Conservation (phyloP, 2,888 invertebrate genomes). For the Apamea sordens region DNA sequence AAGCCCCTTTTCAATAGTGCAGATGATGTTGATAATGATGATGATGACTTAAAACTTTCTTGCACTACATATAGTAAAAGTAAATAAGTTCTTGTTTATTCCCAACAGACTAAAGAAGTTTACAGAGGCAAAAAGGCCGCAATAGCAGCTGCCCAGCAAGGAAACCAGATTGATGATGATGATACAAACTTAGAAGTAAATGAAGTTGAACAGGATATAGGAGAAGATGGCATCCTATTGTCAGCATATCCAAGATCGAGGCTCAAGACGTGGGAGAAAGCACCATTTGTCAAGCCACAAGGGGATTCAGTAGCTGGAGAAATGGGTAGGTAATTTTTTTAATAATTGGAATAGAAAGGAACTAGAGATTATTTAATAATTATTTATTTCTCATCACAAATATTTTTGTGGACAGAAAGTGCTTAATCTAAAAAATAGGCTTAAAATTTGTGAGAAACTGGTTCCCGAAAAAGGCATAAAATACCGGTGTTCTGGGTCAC, state of each 20-base stretch:
- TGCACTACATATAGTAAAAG: neutral
- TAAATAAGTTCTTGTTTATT: conserved; percentile 7
- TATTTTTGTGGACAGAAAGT: neutral
- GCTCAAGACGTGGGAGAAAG: conserved; percentile 93
- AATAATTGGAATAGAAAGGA: neutral
- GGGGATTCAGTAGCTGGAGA: conserved; percentile 95
- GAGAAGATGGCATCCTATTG: conserved; percentile 80
- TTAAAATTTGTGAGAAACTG: neutral
- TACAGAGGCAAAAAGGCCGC: conserved; percentile 86
- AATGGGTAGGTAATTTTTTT: conserved; percentile 91
- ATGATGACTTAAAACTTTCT: no score
- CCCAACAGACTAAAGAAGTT: conserved; percentile 71
- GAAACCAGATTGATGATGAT: conserved; percentile 77
- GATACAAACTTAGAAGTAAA: conserved; percentile 83
- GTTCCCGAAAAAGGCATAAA: neutral
- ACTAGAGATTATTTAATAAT: neutral
- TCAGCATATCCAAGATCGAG: conserved; percentile 80
- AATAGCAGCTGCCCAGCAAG: conserved; percentile 83
- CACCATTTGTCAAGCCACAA: conserved; percentile 92
- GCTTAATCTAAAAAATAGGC: neutral
- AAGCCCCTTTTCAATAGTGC: neutral
- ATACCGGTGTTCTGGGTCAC: neutral
- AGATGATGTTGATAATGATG: neutral
- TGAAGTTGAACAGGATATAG: conserved; percentile 80
- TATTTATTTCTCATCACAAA: neutral